phyloP scores from a whole-genome alignment of 2,888 invertebrate species.

The Sinohyriopsis cumingii region DNA sequence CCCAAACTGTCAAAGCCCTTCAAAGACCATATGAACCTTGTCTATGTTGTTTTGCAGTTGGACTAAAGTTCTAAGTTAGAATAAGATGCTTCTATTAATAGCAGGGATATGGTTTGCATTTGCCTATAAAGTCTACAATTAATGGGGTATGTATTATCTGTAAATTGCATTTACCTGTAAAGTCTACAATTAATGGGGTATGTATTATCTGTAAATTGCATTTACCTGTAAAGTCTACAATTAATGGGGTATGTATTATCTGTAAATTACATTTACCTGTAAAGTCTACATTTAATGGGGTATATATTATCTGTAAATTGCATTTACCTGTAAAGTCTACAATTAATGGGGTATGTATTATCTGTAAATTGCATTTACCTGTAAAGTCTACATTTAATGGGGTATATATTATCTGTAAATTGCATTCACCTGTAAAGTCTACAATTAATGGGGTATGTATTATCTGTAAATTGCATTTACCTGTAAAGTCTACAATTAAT shows the following conservation, averaged over 20 bases:
- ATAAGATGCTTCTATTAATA: too few relatives aligned
- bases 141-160: too few relatives aligned
- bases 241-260: too few relatives aligned
- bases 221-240: slow-evolving; percentile 36
- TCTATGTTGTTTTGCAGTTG: too few relatives aligned
- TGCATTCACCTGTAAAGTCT: slow-evolving; percentile 35
- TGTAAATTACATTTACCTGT: slow-evolving; percentile 36
- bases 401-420: neutral
- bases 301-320: neutral
- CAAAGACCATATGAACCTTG: too few relatives aligned
- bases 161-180: slow-evolving; percentile 38
- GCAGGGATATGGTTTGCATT: too few relatives aligned
- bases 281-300: neutral
- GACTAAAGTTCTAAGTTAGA: too few relatives aligned
- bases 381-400: slow-evolving; percentile 8
- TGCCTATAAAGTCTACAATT: too few relatives aligned
- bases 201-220: neutral
- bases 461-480: slow-evolving; percentile 19
- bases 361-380: slow-evolving; percentile 31
- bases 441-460: too few relatives aligned
- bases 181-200: too few relatives aligned
- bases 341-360: too few relatives aligned
- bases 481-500: slow-evolving; percentile 21
- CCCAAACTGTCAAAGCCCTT: too few relatives aligned
- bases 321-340: slow-evolving; percentile 35